Evolutionary conservation across 2,797 vertebrate genomes (phyloP).

Genomic region (Dermochelys coriacea): DNA sequence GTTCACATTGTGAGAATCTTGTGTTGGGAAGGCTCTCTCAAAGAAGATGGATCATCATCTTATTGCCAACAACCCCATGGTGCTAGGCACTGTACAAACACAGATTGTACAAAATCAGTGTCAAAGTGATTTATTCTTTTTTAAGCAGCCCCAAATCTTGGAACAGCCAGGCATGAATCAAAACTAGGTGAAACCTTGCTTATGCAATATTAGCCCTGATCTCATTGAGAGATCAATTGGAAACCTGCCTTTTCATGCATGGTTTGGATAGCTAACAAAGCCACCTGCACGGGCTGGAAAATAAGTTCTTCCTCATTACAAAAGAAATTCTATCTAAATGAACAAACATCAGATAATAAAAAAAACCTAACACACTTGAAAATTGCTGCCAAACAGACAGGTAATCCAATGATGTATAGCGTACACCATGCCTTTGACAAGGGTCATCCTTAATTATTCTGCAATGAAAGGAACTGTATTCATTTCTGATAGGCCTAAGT

Average conservation of each 20-base stretch:
- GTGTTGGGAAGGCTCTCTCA: background rate
- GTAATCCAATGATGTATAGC: conserved; percentile 21
- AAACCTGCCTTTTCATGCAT: background rate
- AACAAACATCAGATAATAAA: conserved; percentile 27
- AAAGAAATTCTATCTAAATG: conserved; percentile 66
- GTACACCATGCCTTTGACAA: background rate
- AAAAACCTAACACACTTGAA: background rate
- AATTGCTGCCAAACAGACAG: background rate
- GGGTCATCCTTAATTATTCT: conserved; percentile 41
- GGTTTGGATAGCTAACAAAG: conserved; percentile 55
- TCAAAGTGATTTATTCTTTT: rapidly evolving
- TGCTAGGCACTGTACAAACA: rapidly evolving
- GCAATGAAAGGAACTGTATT: conserved; percentile 6
- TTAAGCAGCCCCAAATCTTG: background rate
- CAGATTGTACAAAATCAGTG: background rate
- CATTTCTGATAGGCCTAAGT: conserved; percentile 18
- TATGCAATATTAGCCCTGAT: background rate
- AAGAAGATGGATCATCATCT: rapidly evolving
- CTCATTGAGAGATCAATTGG: conserved; percentile 19
- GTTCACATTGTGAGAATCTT: background rate
- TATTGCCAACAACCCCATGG: rapidly evolving
- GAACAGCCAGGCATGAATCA: background rate
- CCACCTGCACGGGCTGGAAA: conserved; percentile 60
- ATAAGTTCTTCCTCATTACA: conserved; percentile 69
- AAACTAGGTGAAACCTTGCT: background rate